A percentile compares a stretch with the other conserved stretches of the same genome.
Conservation (phyloP, 1,140 invertebrate species). For the Galleria mellonella region DNA sequence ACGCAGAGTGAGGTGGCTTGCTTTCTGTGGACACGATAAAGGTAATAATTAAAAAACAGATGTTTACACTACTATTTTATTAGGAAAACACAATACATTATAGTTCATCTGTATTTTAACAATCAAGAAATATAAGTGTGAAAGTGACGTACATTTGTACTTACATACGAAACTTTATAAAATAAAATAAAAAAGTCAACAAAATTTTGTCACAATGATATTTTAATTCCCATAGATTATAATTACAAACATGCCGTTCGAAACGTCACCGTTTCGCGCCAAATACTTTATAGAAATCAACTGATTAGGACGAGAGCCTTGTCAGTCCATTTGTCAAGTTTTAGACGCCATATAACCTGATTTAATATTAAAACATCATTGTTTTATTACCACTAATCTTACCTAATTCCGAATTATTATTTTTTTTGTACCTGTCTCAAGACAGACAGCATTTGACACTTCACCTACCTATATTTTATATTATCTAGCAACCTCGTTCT, state of each 20-base stretch:
- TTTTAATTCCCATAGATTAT: too few relatives aligned
- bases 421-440: conserved; percentile 20
- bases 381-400: conserved; percentile 13
- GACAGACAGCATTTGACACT: conserved; percentile 13
- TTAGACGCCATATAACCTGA: too few relatives aligned
- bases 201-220: conserved; percentile 11
- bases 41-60: conserved; percentile 39
- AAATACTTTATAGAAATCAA: too few relatives aligned
- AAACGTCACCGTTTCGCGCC: too few relatives aligned
- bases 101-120: conserved; percentile 59
- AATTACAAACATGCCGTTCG: too few relatives aligned
- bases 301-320: too few relatives aligned
- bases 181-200: conserved; percentile 49
- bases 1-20: too few relatives aligned
- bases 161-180: conserved; percentile 32
- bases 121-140: conserved; percentile 50
- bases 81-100: conserved; percentile 70
- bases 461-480: conserved; percentile 13
- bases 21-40: too few relatives aligned
- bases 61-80: conserved; percentile 62
- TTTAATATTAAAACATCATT: too few relatives aligned
- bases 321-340: too few relatives aligned
- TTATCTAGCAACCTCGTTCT: conserved; percentile 23
- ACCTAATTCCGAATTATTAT: conserved; percentile 4
- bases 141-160: conserved; percentile 53